Evolutionary conservation across 1,140 invertebrate genomes (phyloP), one percentile per base, ranked within the genome.

Genomic region (Eurosta solidaginis): DNA sequence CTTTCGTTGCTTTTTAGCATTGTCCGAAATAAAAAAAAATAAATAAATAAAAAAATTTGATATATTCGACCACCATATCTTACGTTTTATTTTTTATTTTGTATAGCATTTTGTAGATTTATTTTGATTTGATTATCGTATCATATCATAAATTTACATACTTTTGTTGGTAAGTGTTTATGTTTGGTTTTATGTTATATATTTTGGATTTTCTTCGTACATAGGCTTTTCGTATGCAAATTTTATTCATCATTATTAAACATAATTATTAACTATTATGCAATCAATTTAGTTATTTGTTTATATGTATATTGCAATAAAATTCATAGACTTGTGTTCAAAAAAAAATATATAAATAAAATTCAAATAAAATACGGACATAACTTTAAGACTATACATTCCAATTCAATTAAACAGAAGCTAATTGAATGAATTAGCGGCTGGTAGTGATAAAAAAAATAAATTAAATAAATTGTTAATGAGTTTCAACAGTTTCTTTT

Each of bases 141-240:
- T 44, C 68, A 74, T 54, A 27, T 78, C 74, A 80, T 80, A 50
- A 17, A 78, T 49, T 74, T 77, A 59, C 44, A 74, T 49, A 63
- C 68, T 79, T 77, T 78, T 33, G 76, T 78, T 79, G 36, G 20
- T 25, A 45, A 54, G 20, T 20, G 40, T 45, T 79, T 82, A 40
- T 63, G 68, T 83, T 80, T 47, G 42, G 68, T 77, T 47, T 81
- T 78, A 76, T 79, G 81, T 81, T 81, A 45, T 47, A 80, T 63
- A n/a, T 78, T 75, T 77, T 68, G 12, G 42, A n/a, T 25, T 78
- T 78, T 50, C 9, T 73, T 74, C 27, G 49, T 74, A 36, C 81
- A 84, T 86, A 86, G 83, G 85, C 84, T 86, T 84, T 83, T 86
- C 86, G 82, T 86, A 83, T 86, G 84, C 83, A 86, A 84, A 78